Evolutionary conservation across 2,888 invertebrate species (phyloP), one percentile per base, ranked within the genome.

Genomic region (Terebella lapidaria): DNA sequence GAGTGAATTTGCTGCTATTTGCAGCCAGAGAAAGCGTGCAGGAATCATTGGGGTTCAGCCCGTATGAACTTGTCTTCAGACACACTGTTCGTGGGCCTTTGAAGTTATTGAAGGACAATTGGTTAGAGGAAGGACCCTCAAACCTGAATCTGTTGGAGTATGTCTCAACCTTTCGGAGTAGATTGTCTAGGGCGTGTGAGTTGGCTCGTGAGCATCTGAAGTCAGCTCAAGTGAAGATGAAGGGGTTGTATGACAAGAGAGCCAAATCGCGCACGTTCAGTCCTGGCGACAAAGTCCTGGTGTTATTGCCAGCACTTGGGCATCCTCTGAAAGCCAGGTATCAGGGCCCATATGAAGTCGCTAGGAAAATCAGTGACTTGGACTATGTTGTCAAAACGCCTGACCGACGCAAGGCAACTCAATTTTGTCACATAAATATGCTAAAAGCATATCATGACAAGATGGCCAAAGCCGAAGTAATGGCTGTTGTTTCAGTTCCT

Each of bases 361-460:
- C 4, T 3, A 2, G 18, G 29, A 54, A 58, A 26, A n/a, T 58
- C 15, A 56, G 28, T 55, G 54, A 55, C 26, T 3, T 55, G 20
- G 24, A 55, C 28, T 54, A 58, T 55, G n/a, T 58, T 2, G 28
- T 54, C 2, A 25, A 26, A 18, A 58, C 24, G 30, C 54, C 58
- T n/a, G 58, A 52, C 22, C 22, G 57, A 18, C 24, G 10, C 52
- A 57, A 53, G 22, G 3, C 22, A 20, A 53, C 4, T 26, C 22
- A 26, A 20, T 10, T 57, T 5, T 57, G 57, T 29, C 57, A 57
- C 22, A 29, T 57, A 18, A 57, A 57, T 20, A 57, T 57, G 49
- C n/a, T 57, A 51, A 57, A 57, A 26, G 20, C 18, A 35, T 22
- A 57, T 42, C 2, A 25, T 5, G 24, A 49, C 22, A 22, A 5